Percentiles rank a stretch among this genome's conserved stretches.
These are phyloP conservation scores for Aphidius ervi DNA, from an alignment of 1,140 invertebrate species.

Conservation along the genomic window DNA sequence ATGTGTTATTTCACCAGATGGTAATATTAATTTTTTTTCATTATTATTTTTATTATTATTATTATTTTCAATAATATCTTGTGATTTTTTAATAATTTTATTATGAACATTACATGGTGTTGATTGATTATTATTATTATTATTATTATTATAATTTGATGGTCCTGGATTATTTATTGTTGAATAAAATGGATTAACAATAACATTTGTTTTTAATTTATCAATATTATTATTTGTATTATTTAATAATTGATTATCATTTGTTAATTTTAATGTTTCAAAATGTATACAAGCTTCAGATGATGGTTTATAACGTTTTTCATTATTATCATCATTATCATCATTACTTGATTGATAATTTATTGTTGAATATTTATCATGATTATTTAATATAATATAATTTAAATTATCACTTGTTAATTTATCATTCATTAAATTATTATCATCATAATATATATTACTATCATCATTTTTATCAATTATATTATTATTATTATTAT, in stretches of 20 bases:
- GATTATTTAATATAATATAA: slow-evolving; percentile 20
- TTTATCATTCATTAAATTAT: background rate
- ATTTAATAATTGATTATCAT: slow-evolving; percentile 1
- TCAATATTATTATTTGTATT: background rate
- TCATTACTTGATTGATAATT: slow-evolving; percentile 42
- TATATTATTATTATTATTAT: slow-evolving; percentile 3
- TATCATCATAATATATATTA: slow-evolving; percentile 12
- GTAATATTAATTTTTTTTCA: slow-evolving; percentile 1
- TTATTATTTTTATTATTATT: slow-evolving; percentile 16
- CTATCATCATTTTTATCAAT: slow-evolving; percentile 19
- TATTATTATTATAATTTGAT: slow-evolving; percentile 24
- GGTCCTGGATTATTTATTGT: slow-evolving; percentile 36
- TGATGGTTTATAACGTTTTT: slow-evolving; percentile 46
- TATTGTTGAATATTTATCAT: slow-evolving; percentile 41
- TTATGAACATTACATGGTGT: slow-evolving; percentile 35
- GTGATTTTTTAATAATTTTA: slow-evolving; percentile 21
- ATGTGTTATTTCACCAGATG: slow-evolving; percentile 32
- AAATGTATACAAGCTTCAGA: slow-evolving; percentile 18
- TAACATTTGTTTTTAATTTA: slow-evolving; percentile 19
- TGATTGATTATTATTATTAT: slow-evolving; percentile 9
- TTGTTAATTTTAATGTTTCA: background rate
- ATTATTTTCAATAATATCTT: slow-evolving; percentile 16
- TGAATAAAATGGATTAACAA: slow-evolving; percentile 30
- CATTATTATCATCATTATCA: slow-evolving; percentile 35
- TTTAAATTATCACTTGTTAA: slow-evolving; percentile 13